Evolutionary conservation across 2,888 invertebrate species (phyloP), one percentile per base, ranked within the genome.

Genomic region (Pyrrhia umbra): DNA sequence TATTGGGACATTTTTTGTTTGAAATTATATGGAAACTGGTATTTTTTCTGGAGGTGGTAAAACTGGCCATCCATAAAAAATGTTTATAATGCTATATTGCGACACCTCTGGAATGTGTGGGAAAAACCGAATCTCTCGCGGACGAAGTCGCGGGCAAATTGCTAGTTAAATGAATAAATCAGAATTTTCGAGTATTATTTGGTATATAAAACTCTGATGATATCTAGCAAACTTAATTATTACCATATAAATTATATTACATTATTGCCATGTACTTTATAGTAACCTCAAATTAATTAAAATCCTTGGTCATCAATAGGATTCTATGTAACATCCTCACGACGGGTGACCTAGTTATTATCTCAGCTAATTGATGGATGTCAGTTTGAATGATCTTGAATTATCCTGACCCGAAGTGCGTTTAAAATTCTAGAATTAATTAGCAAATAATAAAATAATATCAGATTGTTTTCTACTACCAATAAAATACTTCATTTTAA

Each of bases 221-320:
- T 55, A 15, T 37, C 27, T 13, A 13, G 40, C 8, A 9, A 37
- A 40, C 45, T n/a, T 50, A 10, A 40, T 42, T 20, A 51, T 39
- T 64, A 52, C 34, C 21, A 23, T 46, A 34, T 59, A 16, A 59
- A 18, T 30, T 8, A 51, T 10, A 27, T 15, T 34, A 16, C 20
- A 51, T 39, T 39, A 37, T 49, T 43, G 20, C 18, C 52, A 16
- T 39, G 46, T 21, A 34, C 55, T 71, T 42, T 72, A 70, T 71
- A 71, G 42, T 45, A 9, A 6, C 30, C 6, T 34, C 37, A 51
- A 42, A 39, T 63, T 61, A 69, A 70, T 77, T 50, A 58, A 56
- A 73, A 76, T 45, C 66, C 76, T 72, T 72, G 66, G 51, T 55
- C 10, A 37, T 51, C 37, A 16, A 15, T 30, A 21, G 25, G 50